Percentiles rank a stretch among this genome's conserved stretches.
Conservation (phyloP, 2,113 vertebrate species). For the Phylloscopus trochilus region DNA sequence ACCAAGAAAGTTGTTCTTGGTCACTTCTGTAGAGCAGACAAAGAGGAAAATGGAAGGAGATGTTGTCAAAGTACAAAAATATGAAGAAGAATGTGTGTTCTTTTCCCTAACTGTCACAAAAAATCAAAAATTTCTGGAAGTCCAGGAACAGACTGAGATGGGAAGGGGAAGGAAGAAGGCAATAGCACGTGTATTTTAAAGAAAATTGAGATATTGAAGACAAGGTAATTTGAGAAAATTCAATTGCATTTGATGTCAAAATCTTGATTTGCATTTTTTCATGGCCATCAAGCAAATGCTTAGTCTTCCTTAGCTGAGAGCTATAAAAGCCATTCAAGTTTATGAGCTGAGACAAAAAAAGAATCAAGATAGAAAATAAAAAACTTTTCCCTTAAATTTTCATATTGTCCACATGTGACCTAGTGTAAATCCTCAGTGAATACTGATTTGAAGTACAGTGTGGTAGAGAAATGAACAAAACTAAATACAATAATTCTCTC, state of each 20-base stretch:
- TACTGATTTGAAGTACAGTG: background rate
- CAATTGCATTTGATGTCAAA: background rate
- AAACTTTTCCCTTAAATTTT: background rate
- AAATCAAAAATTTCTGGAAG: background rate
- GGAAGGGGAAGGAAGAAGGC: background rate
- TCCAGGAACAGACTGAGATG: background rate
- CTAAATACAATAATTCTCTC: background rate
- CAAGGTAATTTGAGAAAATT: background rate
- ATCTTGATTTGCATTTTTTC: background rate
- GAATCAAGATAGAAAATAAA: background rate
- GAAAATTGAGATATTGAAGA: background rate
- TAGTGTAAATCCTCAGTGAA: background rate
- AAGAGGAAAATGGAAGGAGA: background rate
- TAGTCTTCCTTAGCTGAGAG: background rate
- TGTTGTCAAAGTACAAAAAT: background rate
- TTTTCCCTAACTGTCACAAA: background rate
- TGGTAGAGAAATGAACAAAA: background rate
- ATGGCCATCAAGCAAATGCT: background rate
- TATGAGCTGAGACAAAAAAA: background rate
- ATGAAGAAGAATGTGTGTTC: background rate
- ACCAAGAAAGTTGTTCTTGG: background rate
- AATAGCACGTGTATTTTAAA: background rate
- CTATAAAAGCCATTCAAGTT: background rate
- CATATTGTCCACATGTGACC: background rate
- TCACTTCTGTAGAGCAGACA: background rate